Conservation (phyloP, 2,113 vertebrate genomes). For the Psophia crepitans region DNA sequence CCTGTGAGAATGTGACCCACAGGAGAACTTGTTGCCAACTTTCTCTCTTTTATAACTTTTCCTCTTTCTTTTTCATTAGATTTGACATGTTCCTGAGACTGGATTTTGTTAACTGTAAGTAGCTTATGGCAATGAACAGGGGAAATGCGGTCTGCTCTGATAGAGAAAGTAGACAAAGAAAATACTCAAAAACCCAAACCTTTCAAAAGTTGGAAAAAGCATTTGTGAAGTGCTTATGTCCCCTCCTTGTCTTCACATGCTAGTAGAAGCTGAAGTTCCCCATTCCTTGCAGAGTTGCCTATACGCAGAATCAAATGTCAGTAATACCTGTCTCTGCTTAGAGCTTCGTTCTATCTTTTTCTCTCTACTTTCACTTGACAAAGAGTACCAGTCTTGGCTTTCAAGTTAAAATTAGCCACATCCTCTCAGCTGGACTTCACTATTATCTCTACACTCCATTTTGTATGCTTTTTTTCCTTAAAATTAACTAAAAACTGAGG, state of each 20-base stretch:
- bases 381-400: not conserved
- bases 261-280: not conserved
- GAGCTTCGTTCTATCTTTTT: not conserved
- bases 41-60: slow-evolving; percentile 4
- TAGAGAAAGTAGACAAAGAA: not conserved
- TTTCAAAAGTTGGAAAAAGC: not conserved
- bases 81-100: slow-evolving; percentile 19
- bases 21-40: slow-evolving; percentile 9
- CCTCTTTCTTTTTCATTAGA: slow-evolving; percentile 17
- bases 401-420: not conserved
- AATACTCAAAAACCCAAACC: not conserved
- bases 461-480: not conserved
- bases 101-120: not conserved
- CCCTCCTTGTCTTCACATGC: not conserved
- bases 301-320: not conserved
- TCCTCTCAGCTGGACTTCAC: not conserved
- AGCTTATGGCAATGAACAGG: not conserved
- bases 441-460: not conserved
- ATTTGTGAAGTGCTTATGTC: not conserved
- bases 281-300: not conserved
- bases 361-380: not conserved
- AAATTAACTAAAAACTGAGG: not conserved
- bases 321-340: not conserved
- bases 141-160: not conserved
- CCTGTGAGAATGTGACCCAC: not conserved